Conservation (phyloP, 2,888 invertebrate genomes). For the Labia minor region DNA sequence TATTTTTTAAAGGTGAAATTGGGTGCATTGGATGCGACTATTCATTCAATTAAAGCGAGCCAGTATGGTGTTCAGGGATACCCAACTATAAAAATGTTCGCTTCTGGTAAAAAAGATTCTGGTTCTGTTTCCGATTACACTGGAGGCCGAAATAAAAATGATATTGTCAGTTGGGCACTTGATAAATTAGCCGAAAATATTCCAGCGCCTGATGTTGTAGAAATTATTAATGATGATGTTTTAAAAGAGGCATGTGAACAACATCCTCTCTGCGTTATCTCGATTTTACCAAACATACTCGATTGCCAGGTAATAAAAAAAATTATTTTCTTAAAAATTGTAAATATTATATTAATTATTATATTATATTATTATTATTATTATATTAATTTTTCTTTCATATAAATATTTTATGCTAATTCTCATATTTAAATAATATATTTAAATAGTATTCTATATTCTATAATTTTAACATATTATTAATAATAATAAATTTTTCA, state of each 20-base stretch:
- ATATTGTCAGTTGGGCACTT: conserved; percentile 82
- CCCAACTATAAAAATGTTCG: conserved; percentile 91
- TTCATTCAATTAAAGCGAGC: conserved; percentile 55
- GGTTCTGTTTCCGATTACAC: conserved; percentile 64
- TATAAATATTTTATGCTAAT: too few relatives aligned
- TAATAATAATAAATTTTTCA: too few relatives aligned
- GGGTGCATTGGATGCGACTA: conserved; percentile 93
- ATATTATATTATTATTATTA: too few relatives aligned
- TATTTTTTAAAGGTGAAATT: conserved; percentile 51
- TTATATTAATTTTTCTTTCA: too few relatives aligned
- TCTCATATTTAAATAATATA: too few relatives aligned
- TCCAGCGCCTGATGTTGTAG: conserved; percentile 71
- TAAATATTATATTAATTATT: background rate
- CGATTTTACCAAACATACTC: conserved; percentile 86
- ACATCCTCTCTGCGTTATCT: conserved; percentile 81
- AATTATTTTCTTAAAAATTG: background rate
- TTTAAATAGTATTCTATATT: too few relatives aligned
- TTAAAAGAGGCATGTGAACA: conserved; percentile 71
- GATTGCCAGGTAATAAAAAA: conserved; percentile 60
- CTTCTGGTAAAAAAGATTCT: conserved; percentile 56
- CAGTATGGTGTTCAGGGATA: conserved; percentile 45
- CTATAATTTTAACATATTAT: too few relatives aligned
- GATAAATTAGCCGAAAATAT: conserved; percentile 81
- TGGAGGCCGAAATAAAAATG: conserved; percentile 79
- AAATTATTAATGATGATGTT: conserved; percentile 45